Conservation (phyloP, 30 jellyfish, hydroid and myxozoan species). For the Rhopilema esculentum region DNA sequence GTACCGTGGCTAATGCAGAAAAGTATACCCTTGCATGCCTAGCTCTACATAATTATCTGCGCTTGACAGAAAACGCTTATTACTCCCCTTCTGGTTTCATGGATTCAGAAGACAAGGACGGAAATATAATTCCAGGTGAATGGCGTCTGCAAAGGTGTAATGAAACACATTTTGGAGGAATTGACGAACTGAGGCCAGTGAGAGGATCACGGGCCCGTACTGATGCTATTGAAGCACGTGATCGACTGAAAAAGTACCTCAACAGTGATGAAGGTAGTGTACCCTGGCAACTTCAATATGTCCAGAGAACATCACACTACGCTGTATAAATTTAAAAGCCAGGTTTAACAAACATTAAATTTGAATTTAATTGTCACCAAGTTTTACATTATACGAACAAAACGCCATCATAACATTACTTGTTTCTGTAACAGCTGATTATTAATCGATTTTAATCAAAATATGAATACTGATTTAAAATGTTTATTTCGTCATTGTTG, state of each 20-base stretch:
- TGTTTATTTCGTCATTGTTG: background rate
- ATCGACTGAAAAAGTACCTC: constrained; percentile 10
- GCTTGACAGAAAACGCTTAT: constrained; percentile 22
- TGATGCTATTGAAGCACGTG: constrained; percentile 13
- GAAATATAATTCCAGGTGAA: constrained; percentile 14
- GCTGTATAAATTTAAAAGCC: background rate
- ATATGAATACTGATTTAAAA: background rate
- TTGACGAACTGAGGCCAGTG: constrained; percentile 8
- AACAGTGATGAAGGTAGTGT: constrained; percentile 35
- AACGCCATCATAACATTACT: background rate
- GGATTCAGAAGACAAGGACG: constrained; percentile 30
- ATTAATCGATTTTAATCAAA: background rate
- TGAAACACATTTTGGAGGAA: background rate
- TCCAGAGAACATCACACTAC: background rate
- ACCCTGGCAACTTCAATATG: constrained; percentile 21
- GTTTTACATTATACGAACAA: background rate
- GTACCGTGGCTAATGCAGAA: constrained; percentile 14
- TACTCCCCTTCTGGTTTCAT: constrained; percentile 30
- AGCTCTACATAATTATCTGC: constrained; percentile 32
- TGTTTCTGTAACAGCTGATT: background rate
- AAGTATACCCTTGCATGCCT: constrained; percentile 20
- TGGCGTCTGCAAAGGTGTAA: background rate
- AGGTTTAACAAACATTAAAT: background rate
- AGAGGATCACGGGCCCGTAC: constrained; percentile 17
- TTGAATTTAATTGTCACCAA: background rate